These are phyloP conservation scores for Heteromyza rotundicornis DNA, from an alignment of 2,888 invertebrate species.

Conservation along the genomic window DNA sequence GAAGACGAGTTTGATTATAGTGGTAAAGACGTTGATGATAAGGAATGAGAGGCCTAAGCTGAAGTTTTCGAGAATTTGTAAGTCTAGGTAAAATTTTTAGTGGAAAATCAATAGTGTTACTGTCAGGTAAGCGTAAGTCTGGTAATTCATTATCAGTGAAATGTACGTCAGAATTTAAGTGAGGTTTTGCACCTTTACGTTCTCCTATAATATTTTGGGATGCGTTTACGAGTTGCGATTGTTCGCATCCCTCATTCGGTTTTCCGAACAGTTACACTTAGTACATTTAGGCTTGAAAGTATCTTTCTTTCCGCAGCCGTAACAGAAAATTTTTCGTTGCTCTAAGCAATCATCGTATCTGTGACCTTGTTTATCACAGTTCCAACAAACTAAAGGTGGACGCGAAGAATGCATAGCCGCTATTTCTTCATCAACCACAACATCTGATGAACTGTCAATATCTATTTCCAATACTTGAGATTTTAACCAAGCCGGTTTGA, in stretches of 20 bases:
- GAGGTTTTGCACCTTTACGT: too few species aligned
- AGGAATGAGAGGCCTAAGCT: neutral
- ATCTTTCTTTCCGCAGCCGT: neutral
- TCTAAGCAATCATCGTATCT: neutral
- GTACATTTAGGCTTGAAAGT: neutral
- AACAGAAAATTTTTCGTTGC: neutral
- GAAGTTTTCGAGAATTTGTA: too few species aligned
- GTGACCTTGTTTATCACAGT: neutral
- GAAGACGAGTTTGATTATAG: neutral
- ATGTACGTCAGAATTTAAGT: neutral
- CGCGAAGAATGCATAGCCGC: too few species aligned
- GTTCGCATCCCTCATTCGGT: neutral
- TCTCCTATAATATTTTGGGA: neutral
- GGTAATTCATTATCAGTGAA: neutral
- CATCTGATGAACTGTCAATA: too few species aligned
- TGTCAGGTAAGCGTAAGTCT: too few species aligned
- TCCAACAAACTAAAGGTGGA: neutral
- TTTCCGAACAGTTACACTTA: neutral
- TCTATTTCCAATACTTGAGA: too few species aligned
- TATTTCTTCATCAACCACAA: too few species aligned
- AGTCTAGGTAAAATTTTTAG: neutral
- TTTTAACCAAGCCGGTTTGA: too few species aligned
- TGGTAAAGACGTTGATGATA: neutral
- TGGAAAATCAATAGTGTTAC: too few species aligned
- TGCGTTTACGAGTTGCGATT: neutral